Conservation (phyloP, 2,888 invertebrate species). For the Agelastica alni region DNA sequence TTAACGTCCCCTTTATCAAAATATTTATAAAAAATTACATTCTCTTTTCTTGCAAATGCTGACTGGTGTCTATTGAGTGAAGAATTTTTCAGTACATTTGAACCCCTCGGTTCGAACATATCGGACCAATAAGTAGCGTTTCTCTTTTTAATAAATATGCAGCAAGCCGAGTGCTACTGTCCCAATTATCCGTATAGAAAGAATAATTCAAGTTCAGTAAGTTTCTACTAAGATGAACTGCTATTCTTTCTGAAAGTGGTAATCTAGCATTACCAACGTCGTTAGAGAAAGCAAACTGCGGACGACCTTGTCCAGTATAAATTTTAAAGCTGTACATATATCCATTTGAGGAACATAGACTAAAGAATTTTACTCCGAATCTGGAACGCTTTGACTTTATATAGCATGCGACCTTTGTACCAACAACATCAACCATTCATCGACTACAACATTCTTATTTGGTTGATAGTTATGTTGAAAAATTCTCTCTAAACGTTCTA, state of each 20-base stretch:
- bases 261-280: not conserved
- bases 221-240: constrained; percentile 2
- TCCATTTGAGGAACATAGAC: not conserved
- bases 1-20: not conserved
- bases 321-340: no score
- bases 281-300: not conserved
- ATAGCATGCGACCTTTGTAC: no score
- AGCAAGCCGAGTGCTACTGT: constrained; percentile 2
- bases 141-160: not conserved
- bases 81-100: not conserved
- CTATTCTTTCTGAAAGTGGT: not conserved
- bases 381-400: constrained; percentile 8
- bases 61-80: not conserved
- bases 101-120: not conserved
- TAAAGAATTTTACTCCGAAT: constrained; percentile 6
- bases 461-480: constrained; percentile 6
- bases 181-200: constrained; percentile 5
- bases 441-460: constrained; percentile 5
- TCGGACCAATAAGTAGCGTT: not conserved
- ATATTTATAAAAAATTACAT: not conserved
- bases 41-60: constrained; percentile 8
- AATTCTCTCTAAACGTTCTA: not conserved
- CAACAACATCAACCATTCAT: not conserved
- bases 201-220: constrained; percentile 1
- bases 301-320: constrained; percentile 6